A percentile compares a stretch with the other conserved stretches of the same genome.
phyloP scores from a whole-genome alignment of 2,797 vertebrate species.

The Carcharodon carcharias region DNA sequence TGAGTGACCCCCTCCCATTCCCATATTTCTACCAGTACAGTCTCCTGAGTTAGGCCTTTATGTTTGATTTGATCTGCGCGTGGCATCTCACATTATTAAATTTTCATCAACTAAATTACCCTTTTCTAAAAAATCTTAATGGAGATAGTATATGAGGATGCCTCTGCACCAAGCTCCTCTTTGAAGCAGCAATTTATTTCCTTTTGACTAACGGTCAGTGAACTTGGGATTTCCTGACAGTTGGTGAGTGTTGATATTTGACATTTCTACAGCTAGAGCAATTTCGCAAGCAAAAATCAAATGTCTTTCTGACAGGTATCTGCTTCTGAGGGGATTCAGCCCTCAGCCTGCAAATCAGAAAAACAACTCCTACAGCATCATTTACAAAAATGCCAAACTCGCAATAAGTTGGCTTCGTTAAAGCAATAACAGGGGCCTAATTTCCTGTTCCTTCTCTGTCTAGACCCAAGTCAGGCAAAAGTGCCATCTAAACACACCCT shows the following conservation, averaged over 20 bases:
- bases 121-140: neutral
- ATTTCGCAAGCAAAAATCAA: neutral
- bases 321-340: neutral
- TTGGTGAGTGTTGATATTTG: neutral
- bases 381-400: neutral
- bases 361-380: neutral
- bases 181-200: conserved; percentile 1
- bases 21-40: neutral
- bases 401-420: neutral
- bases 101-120: neutral
- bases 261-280: neutral
- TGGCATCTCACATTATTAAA: neutral
- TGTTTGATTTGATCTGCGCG: neutral
- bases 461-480: neutral
- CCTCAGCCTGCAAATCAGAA: neutral
- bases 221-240: neutral
- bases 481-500: neutral
- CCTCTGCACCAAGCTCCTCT: neutral
- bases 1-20: neutral
- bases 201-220: neutral
- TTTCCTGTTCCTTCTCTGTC: neutral
- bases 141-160: neutral
- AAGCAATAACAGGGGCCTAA: neutral
- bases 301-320: neutral
- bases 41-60: neutral